Evolutionary conservation across 2,797 vertebrate genomes (phyloP).

Genomic region (Loriculus beryllinus): DNA sequence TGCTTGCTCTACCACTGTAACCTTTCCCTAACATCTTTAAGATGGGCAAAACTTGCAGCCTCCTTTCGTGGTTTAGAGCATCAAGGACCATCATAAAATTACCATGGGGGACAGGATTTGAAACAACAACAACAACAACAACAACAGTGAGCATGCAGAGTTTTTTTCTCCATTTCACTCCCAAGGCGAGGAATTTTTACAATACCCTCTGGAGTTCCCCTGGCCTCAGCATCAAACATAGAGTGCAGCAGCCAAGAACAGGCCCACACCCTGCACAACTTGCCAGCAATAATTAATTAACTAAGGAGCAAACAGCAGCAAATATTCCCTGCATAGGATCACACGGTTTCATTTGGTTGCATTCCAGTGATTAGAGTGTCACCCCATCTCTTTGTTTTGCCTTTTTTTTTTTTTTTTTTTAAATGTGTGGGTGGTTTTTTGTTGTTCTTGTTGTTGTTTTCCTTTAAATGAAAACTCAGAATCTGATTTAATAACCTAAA

Average conservation of each 20-base stretch:
- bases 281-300: slow-evolving; percentile 70
- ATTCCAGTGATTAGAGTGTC: slow-evolving; percentile 60
- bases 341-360: slow-evolving; percentile 51
- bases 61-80: background rate
- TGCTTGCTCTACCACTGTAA: background rate
- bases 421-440: background rate
- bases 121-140: slow-evolving; percentile 30
- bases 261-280: slow-evolving; percentile 60
- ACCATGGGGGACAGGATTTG: slow-evolving; percentile 8
- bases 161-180: slow-evolving; percentile 50
- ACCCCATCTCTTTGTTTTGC: slow-evolving; percentile 36
- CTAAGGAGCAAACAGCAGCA: slow-evolving; percentile 62
- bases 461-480: slow-evolving; percentile 8
- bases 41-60: background rate
- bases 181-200: slow-evolving; percentile 69
- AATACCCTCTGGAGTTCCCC: slow-evolving; percentile 70
- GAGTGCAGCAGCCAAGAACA: slow-evolving; percentile 60
- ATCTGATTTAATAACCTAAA: slow-evolving; percentile 22
- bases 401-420: background rate
- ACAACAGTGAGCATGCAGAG: background rate
- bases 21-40: background rate
- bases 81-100: background rate
- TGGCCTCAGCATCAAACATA: slow-evolving; percentile 68
- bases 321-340: slow-evolving; percentile 59
- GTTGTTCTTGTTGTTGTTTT: slow-evolving; percentile 17